Evolutionary conservation across 2,888 invertebrate species (phyloP).

Genomic region (Dromius quadrimaculatus): DNA sequence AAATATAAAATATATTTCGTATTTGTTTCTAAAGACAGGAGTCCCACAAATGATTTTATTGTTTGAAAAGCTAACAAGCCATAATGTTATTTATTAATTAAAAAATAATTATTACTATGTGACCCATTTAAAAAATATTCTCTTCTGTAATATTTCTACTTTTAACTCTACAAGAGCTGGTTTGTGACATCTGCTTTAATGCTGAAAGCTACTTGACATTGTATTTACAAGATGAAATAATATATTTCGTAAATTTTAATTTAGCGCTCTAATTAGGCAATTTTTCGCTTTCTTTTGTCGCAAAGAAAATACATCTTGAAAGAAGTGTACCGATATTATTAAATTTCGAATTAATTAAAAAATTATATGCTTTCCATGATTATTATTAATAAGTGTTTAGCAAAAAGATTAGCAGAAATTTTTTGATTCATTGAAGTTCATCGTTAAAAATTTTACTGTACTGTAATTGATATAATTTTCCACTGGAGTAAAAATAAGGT

Average conservation of each 20-base stretch:
- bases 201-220: constrained; percentile 16
- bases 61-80: neutral
- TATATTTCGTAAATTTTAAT: constrained; percentile 13
- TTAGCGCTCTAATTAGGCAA: constrained; percentile 22
- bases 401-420: constrained; percentile 11
- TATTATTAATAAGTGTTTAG: constrained; percentile 1
- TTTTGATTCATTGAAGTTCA: neutral
- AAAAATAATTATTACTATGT: too few species aligned
- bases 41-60: constrained; percentile 6
- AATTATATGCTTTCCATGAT: constrained; percentile 24
- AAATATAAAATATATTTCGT: constrained; percentile 31
- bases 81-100: too few species aligned
- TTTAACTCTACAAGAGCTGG: too few species aligned
- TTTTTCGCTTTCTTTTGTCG: constrained; percentile 34
- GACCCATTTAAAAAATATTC: too few species aligned
- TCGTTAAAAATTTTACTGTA: too few species aligned
- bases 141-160: too few species aligned
- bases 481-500: too few species aligned
- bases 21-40: constrained; percentile 12
- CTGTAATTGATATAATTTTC: too few species aligned
- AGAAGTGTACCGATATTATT: neutral
- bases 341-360: constrained; percentile 25
- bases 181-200: constrained; percentile 23
- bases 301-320: constrained; percentile 10
- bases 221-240: constrained; percentile 20